These are phyloP conservation scores for Chelidonichthys spinosus DNA, from an alignment of 2,797 vertebrate genomes.

Conservation along the genomic window DNA sequence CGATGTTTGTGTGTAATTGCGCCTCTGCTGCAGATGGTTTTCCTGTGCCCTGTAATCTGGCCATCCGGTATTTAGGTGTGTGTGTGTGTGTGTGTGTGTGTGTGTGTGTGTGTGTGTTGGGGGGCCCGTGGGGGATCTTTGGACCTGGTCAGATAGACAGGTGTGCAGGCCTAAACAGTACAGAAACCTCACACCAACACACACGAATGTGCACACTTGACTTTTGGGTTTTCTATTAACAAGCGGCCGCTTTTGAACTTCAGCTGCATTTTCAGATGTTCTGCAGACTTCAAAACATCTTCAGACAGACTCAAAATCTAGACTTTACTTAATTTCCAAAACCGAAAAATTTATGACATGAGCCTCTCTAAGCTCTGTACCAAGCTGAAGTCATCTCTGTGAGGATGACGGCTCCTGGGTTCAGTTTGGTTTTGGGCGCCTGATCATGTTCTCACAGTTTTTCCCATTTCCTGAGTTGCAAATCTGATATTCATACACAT, in stretches of 20 bases:
- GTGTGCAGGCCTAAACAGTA: constrained; percentile 76
- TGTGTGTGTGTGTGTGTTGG: constrained; percentile 30
- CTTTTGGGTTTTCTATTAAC: constrained; percentile 25
- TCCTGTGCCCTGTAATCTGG: constrained; percentile 81
- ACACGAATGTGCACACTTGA: neutral
- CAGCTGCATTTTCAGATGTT: constrained; percentile 39
- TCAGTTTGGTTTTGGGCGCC: constrained; percentile 50
- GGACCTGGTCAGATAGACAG: constrained; percentile 80
- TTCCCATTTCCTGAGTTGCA: constrained; percentile 63
- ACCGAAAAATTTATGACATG: constrained; percentile 33
- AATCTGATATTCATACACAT: constrained; percentile 65
- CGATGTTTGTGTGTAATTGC: constrained; percentile 81
- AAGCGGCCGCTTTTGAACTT: constrained; percentile 32
- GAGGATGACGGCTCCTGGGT: constrained; percentile 49
- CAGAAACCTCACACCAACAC: constrained; percentile 34
- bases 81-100: constrained; percentile 30
- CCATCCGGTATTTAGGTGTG: constrained; percentile 72
- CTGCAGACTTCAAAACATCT: constrained; percentile 28
- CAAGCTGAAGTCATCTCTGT: constrained; percentile 46
- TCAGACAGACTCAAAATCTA: constrained; percentile 39
- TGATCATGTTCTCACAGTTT: constrained; percentile 63
- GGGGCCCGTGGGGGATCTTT: constrained; percentile 60
- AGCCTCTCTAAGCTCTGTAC: constrained; percentile 22
- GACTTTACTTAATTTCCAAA: constrained; percentile 42
- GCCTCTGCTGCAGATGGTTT: constrained; percentile 82